These are phyloP conservation scores for Eucera pruinosa DNA, from an alignment of 2,888 invertebrate genomes.

Conservation along the genomic window DNA sequence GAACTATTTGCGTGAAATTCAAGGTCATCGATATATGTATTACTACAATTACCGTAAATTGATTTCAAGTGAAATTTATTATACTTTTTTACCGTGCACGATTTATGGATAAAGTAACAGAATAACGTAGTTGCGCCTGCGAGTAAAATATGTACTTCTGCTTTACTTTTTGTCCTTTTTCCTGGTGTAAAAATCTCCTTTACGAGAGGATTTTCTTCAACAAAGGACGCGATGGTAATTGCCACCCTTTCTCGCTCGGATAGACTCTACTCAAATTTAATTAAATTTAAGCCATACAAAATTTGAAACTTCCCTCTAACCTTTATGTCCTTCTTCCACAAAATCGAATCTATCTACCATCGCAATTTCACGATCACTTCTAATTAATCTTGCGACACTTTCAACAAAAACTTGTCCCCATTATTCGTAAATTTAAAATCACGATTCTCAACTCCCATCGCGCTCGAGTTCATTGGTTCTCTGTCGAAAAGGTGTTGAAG, in stretches of 20 bases:
- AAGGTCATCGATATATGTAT: not conserved
- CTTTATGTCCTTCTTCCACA: not conserved
- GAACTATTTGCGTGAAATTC: not conserved
- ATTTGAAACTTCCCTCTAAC: not conserved
- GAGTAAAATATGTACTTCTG: not conserved
- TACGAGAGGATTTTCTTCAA: not conserved
- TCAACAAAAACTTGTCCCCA: not conserved
- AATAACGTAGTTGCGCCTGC: not conserved
- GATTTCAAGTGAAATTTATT: not conserved
- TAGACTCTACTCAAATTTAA: conserved; percentile 11
- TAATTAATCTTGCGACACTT: not conserved
- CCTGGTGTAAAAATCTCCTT: conserved; percentile 11
- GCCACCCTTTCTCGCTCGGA: not conserved
- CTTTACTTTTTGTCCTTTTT: not conserved
- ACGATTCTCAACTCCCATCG: not conserved
- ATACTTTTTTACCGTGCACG: not conserved
- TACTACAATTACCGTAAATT: no score
- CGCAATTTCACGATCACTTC: not conserved
- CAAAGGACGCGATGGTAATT: conserved; percentile 9
- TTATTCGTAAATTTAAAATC: conserved; percentile 4
- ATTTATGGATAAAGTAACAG: not conserved
- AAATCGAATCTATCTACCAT: not conserved
- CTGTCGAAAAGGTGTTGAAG: no score
- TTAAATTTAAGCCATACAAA: conserved; percentile 24
- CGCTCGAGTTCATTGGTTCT: not conserved